These are phyloP conservation scores for Nesidiocoris tenuis DNA, from an alignment of 2,888 invertebrate species.

Conservation along the genomic window DNA sequence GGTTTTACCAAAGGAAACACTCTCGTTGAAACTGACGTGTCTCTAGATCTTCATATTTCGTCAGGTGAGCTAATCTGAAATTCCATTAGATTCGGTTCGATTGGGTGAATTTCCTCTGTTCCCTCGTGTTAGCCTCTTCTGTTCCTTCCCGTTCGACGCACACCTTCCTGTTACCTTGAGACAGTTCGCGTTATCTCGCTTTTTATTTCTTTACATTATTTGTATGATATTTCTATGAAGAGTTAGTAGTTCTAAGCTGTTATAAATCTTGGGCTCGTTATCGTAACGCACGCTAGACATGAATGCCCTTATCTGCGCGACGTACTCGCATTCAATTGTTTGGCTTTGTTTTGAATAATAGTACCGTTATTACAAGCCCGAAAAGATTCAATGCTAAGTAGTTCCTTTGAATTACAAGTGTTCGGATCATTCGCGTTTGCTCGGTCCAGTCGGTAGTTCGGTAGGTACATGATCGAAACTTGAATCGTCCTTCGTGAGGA, in stretches of 20 bases:
- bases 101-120: neutral
- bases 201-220: neutral
- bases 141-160: constrained; percentile 5
- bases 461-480: too few species aligned
- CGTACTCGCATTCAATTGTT: neutral
- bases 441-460: too few species aligned
- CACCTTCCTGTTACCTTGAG: constrained; percentile 37
- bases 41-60: constrained; percentile 1
- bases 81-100: neutral
- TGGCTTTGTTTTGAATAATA: neutral
- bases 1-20: neutral
- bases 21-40: constrained; percentile 20
- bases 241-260: neutral
- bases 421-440: too few species aligned
- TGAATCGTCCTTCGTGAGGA: too few species aligned
- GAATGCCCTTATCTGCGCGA: neutral
- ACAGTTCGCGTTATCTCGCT: constrained; percentile 18
- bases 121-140: neutral
- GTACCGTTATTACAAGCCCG: too few species aligned
- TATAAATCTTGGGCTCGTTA: neutral
- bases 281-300: neutral
- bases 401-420: neutral
- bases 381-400: too few species aligned
- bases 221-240: neutral
- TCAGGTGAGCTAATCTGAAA: constrained; percentile 9